A percentile compares a stretch with the other conserved stretches of the same genome.
These are phyloP conservation scores for Leptinotarsa undecemlineata DNA, from an alignment of 1,140 invertebrate genomes.

Conservation along the genomic window DNA sequence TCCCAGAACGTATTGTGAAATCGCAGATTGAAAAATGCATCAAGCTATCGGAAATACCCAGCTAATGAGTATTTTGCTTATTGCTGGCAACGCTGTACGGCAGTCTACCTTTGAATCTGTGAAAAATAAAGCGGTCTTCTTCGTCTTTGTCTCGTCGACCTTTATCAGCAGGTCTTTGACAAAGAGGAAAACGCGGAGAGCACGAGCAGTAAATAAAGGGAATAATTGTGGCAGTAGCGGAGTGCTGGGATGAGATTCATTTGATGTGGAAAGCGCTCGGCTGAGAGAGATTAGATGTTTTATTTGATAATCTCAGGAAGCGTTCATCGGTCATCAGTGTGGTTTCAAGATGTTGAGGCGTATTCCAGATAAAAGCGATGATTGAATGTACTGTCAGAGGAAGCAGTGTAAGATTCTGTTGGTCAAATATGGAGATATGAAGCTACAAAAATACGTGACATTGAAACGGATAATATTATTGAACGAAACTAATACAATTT, in stretches of 20 bases:
- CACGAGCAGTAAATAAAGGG: constrained; percentile 15
- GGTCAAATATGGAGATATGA: too few relatives aligned
- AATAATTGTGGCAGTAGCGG: neutral
- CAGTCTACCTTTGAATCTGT: constrained; percentile 27
- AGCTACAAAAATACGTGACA: too few relatives aligned
- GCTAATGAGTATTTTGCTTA: neutral
- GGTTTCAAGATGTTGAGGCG: neutral
- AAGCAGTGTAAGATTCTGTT: too few relatives aligned
- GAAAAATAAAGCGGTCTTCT: constrained; percentile 20
- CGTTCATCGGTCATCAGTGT: neutral
- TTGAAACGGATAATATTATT: too few relatives aligned
- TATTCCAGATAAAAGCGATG: too few relatives aligned
- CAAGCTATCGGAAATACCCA: too few relatives aligned
- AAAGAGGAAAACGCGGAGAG: constrained; percentile 4
- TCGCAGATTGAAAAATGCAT: too few relatives aligned
- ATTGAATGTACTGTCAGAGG: too few relatives aligned
- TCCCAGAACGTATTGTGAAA: too few relatives aligned
- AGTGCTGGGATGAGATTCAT: neutral
- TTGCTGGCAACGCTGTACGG: constrained; percentile 19
- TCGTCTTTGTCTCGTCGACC: neutral
- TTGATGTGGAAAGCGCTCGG: neutral
- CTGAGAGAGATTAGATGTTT: neutral
- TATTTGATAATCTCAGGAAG: neutral
- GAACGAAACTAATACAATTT: too few relatives aligned
- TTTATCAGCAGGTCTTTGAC: constrained; percentile 8